Base-by-base conservation (phyloP, 2,113 vertebrate genomes). In the Orientallactaga bullata region DNA sequence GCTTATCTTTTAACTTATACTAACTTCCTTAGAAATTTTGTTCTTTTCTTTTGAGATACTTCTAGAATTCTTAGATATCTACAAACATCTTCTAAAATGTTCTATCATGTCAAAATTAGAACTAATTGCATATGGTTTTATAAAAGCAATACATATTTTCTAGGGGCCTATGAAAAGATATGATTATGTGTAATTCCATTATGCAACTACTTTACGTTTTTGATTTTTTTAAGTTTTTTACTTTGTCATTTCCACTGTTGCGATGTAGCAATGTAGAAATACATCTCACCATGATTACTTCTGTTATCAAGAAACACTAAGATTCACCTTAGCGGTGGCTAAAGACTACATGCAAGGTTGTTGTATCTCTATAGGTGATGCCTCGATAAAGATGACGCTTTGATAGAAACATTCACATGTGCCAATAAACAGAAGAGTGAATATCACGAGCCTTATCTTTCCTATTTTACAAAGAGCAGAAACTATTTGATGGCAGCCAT, bases 401-500 rank as follows among this genome's bases (percentile, higher is more conserved):
- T 95, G 95, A 98, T 97, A 89, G 81, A 91, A 86, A 93, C 93
- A 95, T 80, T 96, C 95, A 94, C 86, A 95, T 96, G 95, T 69
- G 95, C 84, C 60, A 89, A 80, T 35, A 97, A 93, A 97, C 80
- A 96, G 96, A 84, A 94, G 96, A 97, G 97, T 98, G 98, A 98
- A 97, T 97, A 97, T 93, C 85, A 66, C 65, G 94, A 97, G 97
- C 88, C 95, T 98, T 98, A 98, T 98, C 97, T 98, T 97, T 96
- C 96, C 94, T 94, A 81, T 97, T 97, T 97, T 97, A 95, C 3
- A 30, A 96, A 91, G 94, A 97, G 94, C 94, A 96, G 93, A 91
- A 97, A 97, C 97, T 97, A 97, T 97, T 79, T 96, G 85, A 97
- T 92, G 94, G 97, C 96, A 97, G 98, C 87, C 95, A 93, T 93